Conservation (phyloP, 2,888 invertebrate genomes). For the Rotaria magnacalcarata region DNA sequence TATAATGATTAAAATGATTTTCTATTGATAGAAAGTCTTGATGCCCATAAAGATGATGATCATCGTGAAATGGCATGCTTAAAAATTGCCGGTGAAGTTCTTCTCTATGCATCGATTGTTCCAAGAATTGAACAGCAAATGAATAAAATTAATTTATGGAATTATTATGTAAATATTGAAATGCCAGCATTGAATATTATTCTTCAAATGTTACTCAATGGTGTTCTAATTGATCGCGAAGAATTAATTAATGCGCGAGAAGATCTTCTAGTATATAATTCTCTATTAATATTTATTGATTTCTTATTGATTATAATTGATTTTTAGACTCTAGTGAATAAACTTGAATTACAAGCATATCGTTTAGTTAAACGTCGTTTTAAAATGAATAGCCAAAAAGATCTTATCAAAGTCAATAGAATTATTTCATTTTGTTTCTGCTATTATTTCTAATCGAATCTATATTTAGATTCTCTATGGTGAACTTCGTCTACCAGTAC, state of each 20-base stretch:
- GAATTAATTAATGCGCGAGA: neutral
- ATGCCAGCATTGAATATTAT: slow-evolving; percentile 27
- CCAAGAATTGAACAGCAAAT: neutral
- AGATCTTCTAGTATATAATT: neutral
- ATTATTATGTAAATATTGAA: neutral
- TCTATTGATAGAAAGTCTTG: neutral
- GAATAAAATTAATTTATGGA: neutral
- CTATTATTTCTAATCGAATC: neutral
- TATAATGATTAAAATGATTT: no score
- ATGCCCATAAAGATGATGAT: neutral
- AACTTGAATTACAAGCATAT: slow-evolving; percentile 31
- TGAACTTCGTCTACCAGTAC: neutral
- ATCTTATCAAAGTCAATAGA: neutral
- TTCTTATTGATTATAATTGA: neutral
- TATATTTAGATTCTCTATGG: slow-evolving; percentile 4
- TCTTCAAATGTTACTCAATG: neutral
- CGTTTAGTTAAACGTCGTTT: slow-evolving; percentile 23
- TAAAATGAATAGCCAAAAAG: neutral
- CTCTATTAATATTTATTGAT: neutral
- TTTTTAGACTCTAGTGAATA: slow-evolving; percentile 6
- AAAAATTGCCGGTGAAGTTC: slow-evolving; percentile 6
- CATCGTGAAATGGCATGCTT: neutral
- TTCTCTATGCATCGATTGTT: slow-evolving; percentile 11
- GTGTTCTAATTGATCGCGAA: neutral
- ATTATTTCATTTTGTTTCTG: neutral